Base-by-base conservation (phyloP, 2,797 vertebrate genomes). In the Fistularia tabacaria region DNA sequence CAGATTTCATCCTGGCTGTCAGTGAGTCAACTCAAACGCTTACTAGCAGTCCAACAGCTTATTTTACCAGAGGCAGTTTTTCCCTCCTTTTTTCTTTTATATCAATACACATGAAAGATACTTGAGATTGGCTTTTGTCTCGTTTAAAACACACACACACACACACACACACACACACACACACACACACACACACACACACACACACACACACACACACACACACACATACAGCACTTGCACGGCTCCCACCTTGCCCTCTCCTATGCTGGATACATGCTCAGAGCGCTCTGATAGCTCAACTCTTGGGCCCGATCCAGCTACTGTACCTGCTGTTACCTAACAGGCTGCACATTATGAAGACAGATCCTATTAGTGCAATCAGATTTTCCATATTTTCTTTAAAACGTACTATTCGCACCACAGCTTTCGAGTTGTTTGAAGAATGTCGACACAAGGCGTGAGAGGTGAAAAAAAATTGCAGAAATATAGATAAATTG, bases 1-100 rank as follows among this genome's bases (percentile, higher is more conserved):
- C 96, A 84, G 96, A 98, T 71, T 98, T 98, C 70, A 93, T 98
- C 85, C 66, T 95, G 82, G 95, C 96, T 77, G 96, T 94, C 88
- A 98, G 96, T 98, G 92, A 97, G 96, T 98, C 25, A 25, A 25
- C 25, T 25, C 25, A 25, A 25, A 25, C 25, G 25, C 25, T 25
- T 25, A 25, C 25, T 25, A 25, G 25, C 25, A 25, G 25, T 2
- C 2, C 2, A 25, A 25, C 25, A 25, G 25, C 25, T 25, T 25
- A 25, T 25, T 25, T 25, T 25, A 25, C 25, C 25, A 25, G 25
- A 25, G 25, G 25, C 25, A 3, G 25, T 25, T 25, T 25, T 25
- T 25, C 5, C 5, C 25, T 5, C 25, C 25, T 5, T 25, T 25
- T 25, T 25, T 25, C 25, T 25, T 25, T 25, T 25, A 2, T 25